Conservation (phyloP, 2,888 invertebrate species). For the Leucophora obtusa region DNA sequence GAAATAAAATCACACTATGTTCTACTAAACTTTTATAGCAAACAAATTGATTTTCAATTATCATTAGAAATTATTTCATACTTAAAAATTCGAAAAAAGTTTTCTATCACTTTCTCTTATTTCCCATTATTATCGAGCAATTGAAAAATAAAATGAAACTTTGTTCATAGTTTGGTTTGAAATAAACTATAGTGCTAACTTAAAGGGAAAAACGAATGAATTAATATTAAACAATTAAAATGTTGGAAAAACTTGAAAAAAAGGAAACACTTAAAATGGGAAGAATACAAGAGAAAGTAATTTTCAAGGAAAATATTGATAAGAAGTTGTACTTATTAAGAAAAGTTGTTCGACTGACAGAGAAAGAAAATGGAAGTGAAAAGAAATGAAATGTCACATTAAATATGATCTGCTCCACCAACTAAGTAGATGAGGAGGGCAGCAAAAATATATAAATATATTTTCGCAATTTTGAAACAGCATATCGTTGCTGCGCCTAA, state of each 20-base stretch:
- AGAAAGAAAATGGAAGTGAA: too few species aligned
- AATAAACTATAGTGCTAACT: conserved; percentile 29
- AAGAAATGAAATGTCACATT: too few species aligned
- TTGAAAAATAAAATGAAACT: conserved; percentile 53
- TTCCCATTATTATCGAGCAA: conserved; percentile 41
- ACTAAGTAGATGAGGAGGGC: too few species aligned
- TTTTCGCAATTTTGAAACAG: too few species aligned
- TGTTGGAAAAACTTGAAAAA: conserved; percentile 15
- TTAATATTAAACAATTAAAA: conserved; percentile 63
- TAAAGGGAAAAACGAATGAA: conserved; percentile 26
- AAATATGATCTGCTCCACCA: too few species aligned
- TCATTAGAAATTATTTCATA: conserved; percentile 62
- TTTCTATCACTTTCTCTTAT: conserved; percentile 53
- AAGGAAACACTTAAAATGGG: neutral
- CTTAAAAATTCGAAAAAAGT: conserved; percentile 34
- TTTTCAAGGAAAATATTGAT: conserved; percentile 15
- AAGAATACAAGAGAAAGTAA: conserved; percentile 42
- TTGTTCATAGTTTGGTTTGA: conserved; percentile 39
- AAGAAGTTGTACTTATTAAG: conserved; percentile 13
- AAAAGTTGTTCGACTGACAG: too few species aligned
- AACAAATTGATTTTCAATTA: conserved; percentile 65
- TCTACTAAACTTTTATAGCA: conserved; percentile 52
- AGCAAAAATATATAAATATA: too few species aligned
- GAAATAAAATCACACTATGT: conserved; percentile 22
- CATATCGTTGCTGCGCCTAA: too few species aligned